Evolutionary conservation across 2,113 vertebrate genomes (phyloP).

Genomic region (Poecile atricapillus): DNA sequence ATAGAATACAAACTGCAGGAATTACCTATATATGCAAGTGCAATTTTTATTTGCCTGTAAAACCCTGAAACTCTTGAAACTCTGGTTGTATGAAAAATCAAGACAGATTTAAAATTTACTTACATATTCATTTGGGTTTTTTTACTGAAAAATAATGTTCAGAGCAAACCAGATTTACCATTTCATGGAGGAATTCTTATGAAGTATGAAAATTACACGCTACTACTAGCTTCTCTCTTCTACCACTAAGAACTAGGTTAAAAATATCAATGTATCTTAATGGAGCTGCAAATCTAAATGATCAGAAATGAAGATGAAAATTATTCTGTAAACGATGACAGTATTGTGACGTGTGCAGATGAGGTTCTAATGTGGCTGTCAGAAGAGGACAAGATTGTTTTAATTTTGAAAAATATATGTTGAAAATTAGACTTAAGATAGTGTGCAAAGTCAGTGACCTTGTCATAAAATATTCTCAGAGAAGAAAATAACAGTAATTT

Average conservation of each 20-base stretch:
- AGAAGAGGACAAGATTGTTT: not conserved
- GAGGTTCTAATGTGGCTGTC: not conserved
- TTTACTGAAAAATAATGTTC: not conserved
- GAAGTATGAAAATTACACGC: not conserved
- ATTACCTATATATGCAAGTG: not conserved
- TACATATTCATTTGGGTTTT: not conserved
- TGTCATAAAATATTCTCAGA: constrained; percentile 25
- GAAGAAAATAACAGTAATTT: not conserved
- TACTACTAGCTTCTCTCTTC: not conserved
- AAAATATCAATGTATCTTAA: not conserved
- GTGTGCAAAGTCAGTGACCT: not conserved
- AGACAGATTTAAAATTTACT: not conserved
- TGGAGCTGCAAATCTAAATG: not conserved
- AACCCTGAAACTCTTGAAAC: not conserved
- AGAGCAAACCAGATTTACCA: not conserved
- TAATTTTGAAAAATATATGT: not conserved
- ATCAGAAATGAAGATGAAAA: not conserved
- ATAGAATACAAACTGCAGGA: not conserved
- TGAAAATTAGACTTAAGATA: not conserved
- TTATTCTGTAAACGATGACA: not conserved
- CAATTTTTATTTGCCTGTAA: not conserved
- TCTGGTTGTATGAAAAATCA: not conserved
- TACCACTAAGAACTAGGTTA: not conserved
- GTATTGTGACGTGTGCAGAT: not conserved
- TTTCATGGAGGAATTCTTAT: not conserved